Evolutionary conservation across 2,797 vertebrate species (phyloP).

Genomic region (Sardinella longiceps): DNA sequence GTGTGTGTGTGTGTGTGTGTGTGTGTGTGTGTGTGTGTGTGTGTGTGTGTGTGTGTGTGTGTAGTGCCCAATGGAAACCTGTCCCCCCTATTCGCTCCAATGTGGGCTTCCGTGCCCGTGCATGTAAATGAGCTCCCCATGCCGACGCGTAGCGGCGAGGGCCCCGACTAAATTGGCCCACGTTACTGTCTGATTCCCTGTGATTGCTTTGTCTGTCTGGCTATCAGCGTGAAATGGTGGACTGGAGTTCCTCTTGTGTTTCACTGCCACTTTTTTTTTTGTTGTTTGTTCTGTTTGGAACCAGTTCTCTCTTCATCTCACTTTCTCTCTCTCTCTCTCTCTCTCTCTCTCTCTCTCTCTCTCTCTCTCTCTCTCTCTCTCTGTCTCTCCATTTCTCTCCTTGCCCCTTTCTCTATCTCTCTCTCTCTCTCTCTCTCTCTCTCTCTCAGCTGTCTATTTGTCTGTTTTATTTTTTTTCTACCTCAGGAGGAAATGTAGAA

Average conservation of each 20-base stretch:
- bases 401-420: neutral
- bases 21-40: slow-evolving; percentile 9
- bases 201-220: slow-evolving; percentile 21
- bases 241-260: neutral
- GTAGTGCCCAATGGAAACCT: neutral
- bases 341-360: neutral
- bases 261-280: neutral
- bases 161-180: neutral
- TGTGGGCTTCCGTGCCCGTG: neutral
- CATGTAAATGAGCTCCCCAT: slow-evolving; percentile 1
- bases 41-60: slow-evolving; percentile 2
- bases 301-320: neutral
- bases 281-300: neutral
- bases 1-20: neutral
- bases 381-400: neutral
- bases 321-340: neutral
- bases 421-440: neutral
- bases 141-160: neutral
- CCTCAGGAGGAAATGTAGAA: neutral
- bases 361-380: neutral
- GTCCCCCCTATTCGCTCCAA: neutral
- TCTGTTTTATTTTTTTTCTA: neutral
- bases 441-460: neutral
- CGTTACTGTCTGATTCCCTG: neutral
- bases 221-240: neutral